Evolutionary conservation across 2,113 vertebrate genomes (phyloP).

Genomic region (Gorsachius goisagi): DNA sequence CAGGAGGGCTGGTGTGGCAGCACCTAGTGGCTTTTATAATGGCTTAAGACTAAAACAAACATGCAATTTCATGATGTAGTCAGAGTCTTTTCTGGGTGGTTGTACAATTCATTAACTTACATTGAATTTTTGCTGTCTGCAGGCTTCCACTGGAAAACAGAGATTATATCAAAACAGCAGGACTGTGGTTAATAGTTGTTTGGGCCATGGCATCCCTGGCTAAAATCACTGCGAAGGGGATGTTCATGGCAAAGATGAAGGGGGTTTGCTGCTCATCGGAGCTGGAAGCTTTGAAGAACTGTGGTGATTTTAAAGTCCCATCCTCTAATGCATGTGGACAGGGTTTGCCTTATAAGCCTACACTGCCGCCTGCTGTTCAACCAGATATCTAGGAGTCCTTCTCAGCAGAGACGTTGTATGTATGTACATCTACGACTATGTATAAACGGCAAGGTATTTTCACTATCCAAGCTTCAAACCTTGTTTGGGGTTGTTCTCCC

Average conservation of each 20-base stretch:
- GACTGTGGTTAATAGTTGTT: constrained; percentile 87
- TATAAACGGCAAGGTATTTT: background rate
- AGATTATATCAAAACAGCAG: constrained; percentile 83
- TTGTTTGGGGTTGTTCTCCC: background rate
- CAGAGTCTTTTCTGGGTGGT: background rate
- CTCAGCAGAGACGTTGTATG: background rate
- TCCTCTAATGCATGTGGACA: background rate
- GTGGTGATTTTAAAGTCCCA: background rate
- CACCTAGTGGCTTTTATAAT: no score
- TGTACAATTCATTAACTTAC: background rate
- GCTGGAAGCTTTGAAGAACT: background rate
- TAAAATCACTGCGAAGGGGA: constrained; percentile 80
- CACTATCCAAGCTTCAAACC: background rate
- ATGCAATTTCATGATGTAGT: no score
- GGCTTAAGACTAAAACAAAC: no score
- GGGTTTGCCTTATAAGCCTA: background rate
- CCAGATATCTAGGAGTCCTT: background rate
- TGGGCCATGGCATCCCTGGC: constrained; percentile 90
- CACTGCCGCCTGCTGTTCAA: background rate
- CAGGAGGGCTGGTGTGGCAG: no score
- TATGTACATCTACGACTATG: no score
- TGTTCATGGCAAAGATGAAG: background rate
- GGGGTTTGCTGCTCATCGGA: background rate
- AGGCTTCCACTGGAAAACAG: constrained; percentile 87
- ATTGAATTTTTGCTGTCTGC: background rate